Percentiles rank a stretch among this genome's conserved stretches.
These are phyloP conservation scores for Hypsibius dujardini DNA, from an alignment of 1,140 invertebrate species.

Conservation along the genomic window DNA sequence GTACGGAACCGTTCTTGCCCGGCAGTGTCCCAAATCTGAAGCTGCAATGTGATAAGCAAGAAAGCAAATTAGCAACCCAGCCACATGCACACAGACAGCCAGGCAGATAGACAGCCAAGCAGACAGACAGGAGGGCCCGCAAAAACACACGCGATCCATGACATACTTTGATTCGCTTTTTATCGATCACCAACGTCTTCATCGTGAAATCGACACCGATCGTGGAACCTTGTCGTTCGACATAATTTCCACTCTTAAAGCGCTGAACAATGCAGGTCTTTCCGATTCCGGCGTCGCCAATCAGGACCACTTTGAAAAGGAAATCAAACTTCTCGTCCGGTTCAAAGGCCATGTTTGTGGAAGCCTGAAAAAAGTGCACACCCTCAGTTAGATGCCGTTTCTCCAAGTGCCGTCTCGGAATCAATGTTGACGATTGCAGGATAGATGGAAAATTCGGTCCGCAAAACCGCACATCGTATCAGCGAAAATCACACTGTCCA, in stretches of 20 bases:
- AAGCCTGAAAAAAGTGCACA: too few relatives aligned
- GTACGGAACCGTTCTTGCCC: constrained; percentile 67
- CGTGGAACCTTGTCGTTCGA: constrained; percentile 77
- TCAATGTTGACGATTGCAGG: too few relatives aligned
- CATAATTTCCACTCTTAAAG: constrained; percentile 77
- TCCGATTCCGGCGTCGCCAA: constrained; percentile 62
- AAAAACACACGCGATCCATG: neutral
- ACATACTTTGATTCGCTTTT: constrained; percentile 72
- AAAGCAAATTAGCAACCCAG: too few relatives aligned
- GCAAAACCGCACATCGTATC: too few relatives aligned
- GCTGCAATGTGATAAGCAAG: constrained; percentile 38
- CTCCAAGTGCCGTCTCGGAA: too few relatives aligned
- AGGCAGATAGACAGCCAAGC: constrained; percentile 20
- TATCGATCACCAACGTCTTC: constrained; percentile 79
- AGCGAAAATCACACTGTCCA: too few relatives aligned
- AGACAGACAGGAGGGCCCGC: too few relatives aligned
- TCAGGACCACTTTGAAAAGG: constrained; percentile 62
- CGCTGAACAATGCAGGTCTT: constrained; percentile 74
- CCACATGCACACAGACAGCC: constrained; percentile 5
- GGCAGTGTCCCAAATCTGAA: constrained; percentile 87
- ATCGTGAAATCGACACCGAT: constrained; percentile 92
- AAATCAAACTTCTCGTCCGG: constrained; percentile 54
- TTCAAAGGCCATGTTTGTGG: constrained; percentile 3
- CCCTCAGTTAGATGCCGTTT: too few relatives aligned
- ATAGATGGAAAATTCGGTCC: too few relatives aligned